Evolutionary conservation across 2,797 vertebrate species (phyloP).

Genomic region (Lateolabrax maculatus): DNA sequence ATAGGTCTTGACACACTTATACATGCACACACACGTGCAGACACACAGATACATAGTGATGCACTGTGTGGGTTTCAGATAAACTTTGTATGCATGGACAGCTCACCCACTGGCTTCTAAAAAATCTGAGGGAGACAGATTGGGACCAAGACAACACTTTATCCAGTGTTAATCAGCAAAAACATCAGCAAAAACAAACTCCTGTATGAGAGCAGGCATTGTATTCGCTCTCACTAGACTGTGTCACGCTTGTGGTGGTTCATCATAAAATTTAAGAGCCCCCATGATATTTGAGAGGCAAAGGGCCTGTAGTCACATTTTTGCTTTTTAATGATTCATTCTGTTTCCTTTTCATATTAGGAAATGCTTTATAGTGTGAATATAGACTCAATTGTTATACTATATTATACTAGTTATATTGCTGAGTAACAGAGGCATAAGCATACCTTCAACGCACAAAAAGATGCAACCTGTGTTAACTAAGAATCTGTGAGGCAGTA

Average conservation of each 20-base stretch:
- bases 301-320: neutral
- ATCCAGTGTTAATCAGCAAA: conserved; percentile 54
- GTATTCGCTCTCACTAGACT: conserved; percentile 37
- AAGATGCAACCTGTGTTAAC: neutral
- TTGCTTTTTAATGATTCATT: conserved; percentile 20
- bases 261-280: conserved; percentile 30
- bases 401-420: neutral
- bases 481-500: too few relatives aligned
- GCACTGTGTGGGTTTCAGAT: conserved; percentile 40
- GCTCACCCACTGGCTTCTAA: conserved; percentile 10
- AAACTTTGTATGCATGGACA: conserved; percentile 31
- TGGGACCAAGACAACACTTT: conserved; percentile 62
- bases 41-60: conserved; percentile 6
- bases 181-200: conserved; percentile 53
- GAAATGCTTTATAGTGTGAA: neutral
- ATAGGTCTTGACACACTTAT: neutral
- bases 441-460: neutral
- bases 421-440: neutral
- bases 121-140: conserved; percentile 61
- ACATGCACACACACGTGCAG: neutral
- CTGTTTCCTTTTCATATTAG: neutral
- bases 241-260: conserved; percentile 25
- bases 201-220: conserved; percentile 52
- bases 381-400: too few relatives aligned
- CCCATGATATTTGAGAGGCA: conserved; percentile 23